Conservation (phyloP, 2,888 invertebrate species). For the Ennomos quercinarius region DNA sequence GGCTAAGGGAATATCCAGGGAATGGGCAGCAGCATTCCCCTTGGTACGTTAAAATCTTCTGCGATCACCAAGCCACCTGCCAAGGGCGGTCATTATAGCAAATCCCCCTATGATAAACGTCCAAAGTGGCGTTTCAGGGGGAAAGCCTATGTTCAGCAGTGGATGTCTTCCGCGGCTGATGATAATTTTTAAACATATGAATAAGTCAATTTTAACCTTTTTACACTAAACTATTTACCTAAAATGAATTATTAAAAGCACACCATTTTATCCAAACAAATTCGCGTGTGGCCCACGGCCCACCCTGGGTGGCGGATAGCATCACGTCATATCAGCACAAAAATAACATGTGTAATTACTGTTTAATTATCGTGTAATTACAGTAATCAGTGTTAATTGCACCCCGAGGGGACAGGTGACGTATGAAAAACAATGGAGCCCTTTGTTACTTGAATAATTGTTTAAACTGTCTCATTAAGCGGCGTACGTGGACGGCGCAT, state of each 20-base stretch:
- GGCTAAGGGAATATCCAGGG: too few relatives aligned
- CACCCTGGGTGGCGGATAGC: slow-evolving; percentile 38
- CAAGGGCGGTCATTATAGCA: too few relatives aligned
- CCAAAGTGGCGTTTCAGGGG: too few relatives aligned
- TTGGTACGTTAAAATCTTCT: too few relatives aligned
- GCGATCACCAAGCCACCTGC: too few relatives aligned
- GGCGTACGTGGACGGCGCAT: slow-evolving; percentile 41
- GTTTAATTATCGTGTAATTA: slow-evolving; percentile 51
- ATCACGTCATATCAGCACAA: slow-evolving; percentile 32
- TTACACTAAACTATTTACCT: too few relatives aligned
- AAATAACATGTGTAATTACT: slow-evolving; percentile 21
- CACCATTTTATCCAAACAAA: slow-evolving; percentile 39
- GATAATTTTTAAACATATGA: too few relatives aligned
- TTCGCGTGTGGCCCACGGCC: slow-evolving; percentile 34
- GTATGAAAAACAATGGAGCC: slow-evolving; percentile 63
- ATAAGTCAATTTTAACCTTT: too few relatives aligned
- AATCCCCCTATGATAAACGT: too few relatives aligned
- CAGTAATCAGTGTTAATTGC: slow-evolving; percentile 68
- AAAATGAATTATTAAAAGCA: slow-evolving; percentile 13
- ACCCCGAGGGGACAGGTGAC: slow-evolving; percentile 61
- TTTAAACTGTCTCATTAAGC: slow-evolving; percentile 66
- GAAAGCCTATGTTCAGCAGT: too few relatives aligned
- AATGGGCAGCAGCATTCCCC: too few relatives aligned
- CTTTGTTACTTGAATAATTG: slow-evolving; percentile 63
- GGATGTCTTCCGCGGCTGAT: too few relatives aligned